These are phyloP conservation scores for Dendronephthya gigantea DNA, from an alignment of 64 coral and sea anemone species.

Conservation along the genomic window DNA sequence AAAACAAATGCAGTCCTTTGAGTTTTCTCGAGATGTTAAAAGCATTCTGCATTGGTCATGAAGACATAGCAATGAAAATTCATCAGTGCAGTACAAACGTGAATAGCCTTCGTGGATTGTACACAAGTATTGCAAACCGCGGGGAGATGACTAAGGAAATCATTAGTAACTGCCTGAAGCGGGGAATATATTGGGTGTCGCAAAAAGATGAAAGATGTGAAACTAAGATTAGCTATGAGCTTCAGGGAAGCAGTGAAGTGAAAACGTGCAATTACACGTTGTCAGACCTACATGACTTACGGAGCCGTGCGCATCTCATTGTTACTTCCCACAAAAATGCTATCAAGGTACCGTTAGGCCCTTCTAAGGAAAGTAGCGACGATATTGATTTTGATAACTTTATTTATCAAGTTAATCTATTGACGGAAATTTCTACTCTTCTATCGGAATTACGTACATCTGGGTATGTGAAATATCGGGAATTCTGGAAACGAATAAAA, in stretches of 20 bases:
- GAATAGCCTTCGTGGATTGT: constrained; percentile 61
- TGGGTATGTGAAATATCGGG: constrained; percentile 24
- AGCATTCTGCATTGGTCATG: background rate
- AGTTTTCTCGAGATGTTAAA: background rate
- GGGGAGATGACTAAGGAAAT: constrained; percentile 90
- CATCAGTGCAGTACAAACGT: constrained; percentile 54
- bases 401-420: constrained; percentile 39
- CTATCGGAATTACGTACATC: constrained; percentile 13
- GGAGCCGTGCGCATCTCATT: constrained; percentile 72
- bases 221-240: background rate
- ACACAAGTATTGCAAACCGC: constrained; percentile 69
- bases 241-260: background rate
- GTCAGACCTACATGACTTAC: constrained; percentile 47
- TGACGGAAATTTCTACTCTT: constrained; percentile 42
- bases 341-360: background rate
- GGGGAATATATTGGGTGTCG: constrained; percentile 13
- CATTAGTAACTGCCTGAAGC: constrained; percentile 56
- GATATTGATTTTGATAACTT: constrained; percentile 3
- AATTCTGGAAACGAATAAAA: background rate
- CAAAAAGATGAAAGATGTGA: background rate
- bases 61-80: constrained; percentile 77
- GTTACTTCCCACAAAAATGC: constrained; percentile 20
- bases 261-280: constrained; percentile 1
- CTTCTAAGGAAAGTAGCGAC: background rate
- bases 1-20: background rate